Percentiles rank a stretch among this genome's conserved stretches.
Evolutionary conservation across 2,888 invertebrate genomes (phyloP).

Genomic region (Rhagonycha fulva): DNA sequence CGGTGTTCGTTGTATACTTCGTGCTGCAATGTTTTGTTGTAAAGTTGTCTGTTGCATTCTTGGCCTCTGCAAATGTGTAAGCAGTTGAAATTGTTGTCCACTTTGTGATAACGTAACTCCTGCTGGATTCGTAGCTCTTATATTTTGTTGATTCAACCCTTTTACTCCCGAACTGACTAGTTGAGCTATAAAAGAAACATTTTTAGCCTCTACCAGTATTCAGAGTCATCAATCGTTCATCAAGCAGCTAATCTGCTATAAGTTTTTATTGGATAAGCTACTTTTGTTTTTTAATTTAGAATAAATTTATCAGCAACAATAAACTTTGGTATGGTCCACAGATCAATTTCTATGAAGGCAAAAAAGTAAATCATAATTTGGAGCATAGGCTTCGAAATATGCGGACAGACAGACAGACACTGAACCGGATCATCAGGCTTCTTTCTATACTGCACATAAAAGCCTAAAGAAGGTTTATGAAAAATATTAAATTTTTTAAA

Average conservation of each 20-base stretch:
- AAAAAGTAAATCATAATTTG: too few relatives aligned
- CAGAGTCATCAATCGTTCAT: too few relatives aligned
- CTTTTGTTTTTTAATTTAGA: neutral
- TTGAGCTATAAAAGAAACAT: conserved; percentile 57
- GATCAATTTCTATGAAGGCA: too few relatives aligned
- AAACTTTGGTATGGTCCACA: too few relatives aligned
- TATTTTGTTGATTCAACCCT: conserved; percentile 52
- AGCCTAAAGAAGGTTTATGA: too few relatives aligned
- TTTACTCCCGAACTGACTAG: conserved; percentile 70
- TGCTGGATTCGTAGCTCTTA: conserved; percentile 46
- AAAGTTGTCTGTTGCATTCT: conserved; percentile 45
- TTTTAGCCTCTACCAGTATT: neutral
- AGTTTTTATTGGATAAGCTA: neutral
- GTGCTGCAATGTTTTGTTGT: conserved; percentile 43
- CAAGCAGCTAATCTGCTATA: neutral
- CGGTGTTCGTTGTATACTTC: conserved; percentile 51
- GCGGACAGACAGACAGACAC: too few relatives aligned
- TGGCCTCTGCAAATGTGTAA: conserved; percentile 51
- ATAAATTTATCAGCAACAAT: too few relatives aligned
- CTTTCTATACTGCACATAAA: too few relatives aligned
- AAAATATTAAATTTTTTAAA: too few relatives aligned
- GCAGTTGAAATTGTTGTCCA: conserved; percentile 50
- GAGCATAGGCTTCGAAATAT: too few relatives aligned
- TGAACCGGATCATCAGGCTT: too few relatives aligned
- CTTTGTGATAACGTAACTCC: conserved; percentile 48